These are phyloP conservation scores for Corythoichthys intestinalis DNA, from an alignment of 2,113 vertebrate genomes.

Conservation along the genomic window DNA sequence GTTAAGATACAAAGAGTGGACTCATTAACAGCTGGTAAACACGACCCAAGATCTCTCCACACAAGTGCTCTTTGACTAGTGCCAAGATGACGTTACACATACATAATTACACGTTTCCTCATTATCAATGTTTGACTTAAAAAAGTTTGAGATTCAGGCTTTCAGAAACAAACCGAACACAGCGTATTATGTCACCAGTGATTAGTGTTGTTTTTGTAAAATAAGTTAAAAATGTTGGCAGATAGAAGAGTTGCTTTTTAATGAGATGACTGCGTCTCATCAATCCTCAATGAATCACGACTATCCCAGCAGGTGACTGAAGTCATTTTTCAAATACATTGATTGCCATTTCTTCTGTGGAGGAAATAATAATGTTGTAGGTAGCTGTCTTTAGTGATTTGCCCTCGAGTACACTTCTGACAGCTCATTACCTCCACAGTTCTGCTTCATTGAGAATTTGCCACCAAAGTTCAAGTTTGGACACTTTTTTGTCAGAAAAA, in stretches of 20 bases:
- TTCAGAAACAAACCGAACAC: conserved; percentile 4
- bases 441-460: conserved; percentile 38
- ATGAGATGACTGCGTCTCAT: conserved; percentile 29
- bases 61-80: conserved; percentile 13
- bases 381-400: conserved; percentile 34
- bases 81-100: conserved; percentile 5
- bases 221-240: conserved; percentile 6
- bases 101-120: conserved; percentile 12
- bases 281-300: conserved; percentile 9
- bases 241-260: conserved; percentile 18
- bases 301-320: conserved; percentile 31
- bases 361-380: conserved; percentile 43
- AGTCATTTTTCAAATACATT: conserved; percentile 33
- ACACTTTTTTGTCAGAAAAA: background rate
- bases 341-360: conserved; percentile 30
- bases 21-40: conserved; percentile 6
- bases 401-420: conserved; percentile 12
- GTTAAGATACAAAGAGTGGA: background rate
- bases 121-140: conserved; percentile 1
- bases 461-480: conserved; percentile 5
- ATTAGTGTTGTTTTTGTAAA: conserved; percentile 38
- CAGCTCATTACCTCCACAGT: conserved; percentile 43
- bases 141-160: conserved; percentile 11
- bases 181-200: conserved; percentile 5
- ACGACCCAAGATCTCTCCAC: background rate